A percentile compares a stretch with the other conserved stretches of the same genome.
Evolutionary conservation across 2,113 vertebrate genomes (phyloP).

Genomic region (Mormoops blainvillei): DNA sequence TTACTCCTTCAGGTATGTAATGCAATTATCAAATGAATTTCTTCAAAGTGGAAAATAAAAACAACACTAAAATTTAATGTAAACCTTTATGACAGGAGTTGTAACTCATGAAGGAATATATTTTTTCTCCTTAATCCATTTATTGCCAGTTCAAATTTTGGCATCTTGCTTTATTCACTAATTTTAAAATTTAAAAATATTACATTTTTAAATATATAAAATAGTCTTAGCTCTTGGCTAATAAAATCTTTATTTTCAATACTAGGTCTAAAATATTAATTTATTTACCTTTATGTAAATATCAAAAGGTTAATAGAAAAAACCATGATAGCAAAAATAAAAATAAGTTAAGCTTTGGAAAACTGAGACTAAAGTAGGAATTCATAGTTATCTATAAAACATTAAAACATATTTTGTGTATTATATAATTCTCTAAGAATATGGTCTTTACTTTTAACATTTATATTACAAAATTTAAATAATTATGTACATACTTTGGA

Average conservation of each 20-base stretch:
- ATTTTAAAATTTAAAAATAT: constrained; percentile 27
- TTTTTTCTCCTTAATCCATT: neutral
- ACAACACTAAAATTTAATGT: neutral
- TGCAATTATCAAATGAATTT: neutral
- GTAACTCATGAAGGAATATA: neutral
- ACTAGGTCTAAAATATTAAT: neutral
- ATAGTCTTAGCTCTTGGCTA: neutral
- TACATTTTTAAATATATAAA: neutral
- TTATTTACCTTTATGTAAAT: constrained; percentile 37
- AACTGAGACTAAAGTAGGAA: constrained; percentile 17
- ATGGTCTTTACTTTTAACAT: constrained; percentile 17
- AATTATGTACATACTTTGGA: constrained; percentile 25
- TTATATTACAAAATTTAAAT: constrained; percentile 58
- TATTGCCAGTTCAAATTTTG: neutral
- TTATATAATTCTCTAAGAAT: constrained; percentile 41
- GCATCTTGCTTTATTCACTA: neutral
- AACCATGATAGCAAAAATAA: neutral
- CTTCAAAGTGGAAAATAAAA: constrained; percentile 19
- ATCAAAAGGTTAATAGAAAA: constrained; percentile 38
- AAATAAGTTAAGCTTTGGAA: constrained; percentile 30
- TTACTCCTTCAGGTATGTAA: neutral
- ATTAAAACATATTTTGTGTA: constrained; percentile 37
- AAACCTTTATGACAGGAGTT: neutral
- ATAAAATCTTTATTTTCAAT: neutral
- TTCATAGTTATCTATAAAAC: constrained; percentile 37